Base-by-base conservation (phyloP, 2,797 vertebrate genomes). In the Alosa sapidissima region DNA sequence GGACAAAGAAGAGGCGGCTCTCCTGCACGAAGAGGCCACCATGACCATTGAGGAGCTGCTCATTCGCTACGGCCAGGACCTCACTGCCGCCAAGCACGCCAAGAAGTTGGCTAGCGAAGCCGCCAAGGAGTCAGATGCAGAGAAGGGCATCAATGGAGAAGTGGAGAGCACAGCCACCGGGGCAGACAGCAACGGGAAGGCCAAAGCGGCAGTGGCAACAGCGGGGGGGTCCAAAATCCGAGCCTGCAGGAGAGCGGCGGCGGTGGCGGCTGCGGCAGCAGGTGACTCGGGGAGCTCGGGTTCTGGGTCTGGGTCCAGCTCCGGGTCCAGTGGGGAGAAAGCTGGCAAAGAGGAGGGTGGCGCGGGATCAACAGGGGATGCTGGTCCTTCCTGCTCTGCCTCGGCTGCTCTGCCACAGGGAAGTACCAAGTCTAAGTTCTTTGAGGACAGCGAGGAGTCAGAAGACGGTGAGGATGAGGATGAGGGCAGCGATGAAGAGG, bases 31-130 rank as follows among this genome's bases (percentile, higher is more conserved):
- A 89, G 98, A 99, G 92, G 98, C 98, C 90, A 98, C 98, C 49
- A 99, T 99, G 98, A 99, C 98, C 87, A 99, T 99, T 11, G 98
- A 99, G 93, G 98, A 99, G 92, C 94, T 99, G 89, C 96, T 99
- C 81, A 96, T 97, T 0, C 98, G 98, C 87, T 99, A 98, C 0
- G 98, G 98, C 90, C 98, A 99, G 92, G 96, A 96, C 90, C 91
- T 89, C 68, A 99, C 97, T 84, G 96, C 96, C 87, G 93, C 94
- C 90, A 98, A 98, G 93, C 95, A 94, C 82, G 93, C 91, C 85
- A 96, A 92, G 91, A 97, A 98, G 90, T 89, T 91, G 0, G 85
- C 92, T 84, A 86, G 88, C 89, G 93, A 94, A 83, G 78, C 91
- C 88, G 82, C 94, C 52, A 93, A 88, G 83, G 94, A 94, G 87